A percentile compares a stretch with the other conserved stretches of the same genome.
Conservation (phyloP, 2,113 vertebrate species). For the Petaurus breviceps region DNA sequence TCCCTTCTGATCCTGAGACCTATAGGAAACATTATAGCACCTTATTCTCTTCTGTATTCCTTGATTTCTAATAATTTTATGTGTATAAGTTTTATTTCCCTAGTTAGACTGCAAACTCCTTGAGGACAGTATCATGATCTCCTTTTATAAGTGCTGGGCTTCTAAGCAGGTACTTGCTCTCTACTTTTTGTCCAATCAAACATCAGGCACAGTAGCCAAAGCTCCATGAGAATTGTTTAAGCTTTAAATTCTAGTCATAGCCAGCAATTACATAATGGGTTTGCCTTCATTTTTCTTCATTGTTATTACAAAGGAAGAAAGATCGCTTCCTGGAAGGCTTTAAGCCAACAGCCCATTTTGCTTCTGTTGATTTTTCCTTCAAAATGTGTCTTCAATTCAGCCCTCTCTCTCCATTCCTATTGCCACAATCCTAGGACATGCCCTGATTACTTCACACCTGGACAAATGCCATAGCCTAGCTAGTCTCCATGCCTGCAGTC, state of each 20-base stretch:
- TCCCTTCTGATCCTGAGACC: not conserved
- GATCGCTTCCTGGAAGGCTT: conserved; percentile 74
- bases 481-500: conserved; percentile 60
- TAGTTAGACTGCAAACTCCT: conserved; percentile 66
- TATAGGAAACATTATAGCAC: not conserved
- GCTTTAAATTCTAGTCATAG: conserved; percentile 71
- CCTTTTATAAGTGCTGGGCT: conserved; percentile 36
- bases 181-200: conserved; percentile 45
- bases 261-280: conserved; percentile 70
- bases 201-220: conserved; percentile 68
- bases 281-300: conserved; percentile 66
- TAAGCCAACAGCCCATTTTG: conserved; percentile 75
- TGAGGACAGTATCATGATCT: conserved; percentile 57
- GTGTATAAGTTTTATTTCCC: conserved; percentile 59
- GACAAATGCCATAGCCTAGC: conserved; percentile 69
- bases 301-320: conserved; percentile 71
- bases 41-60: conserved; percentile 28
- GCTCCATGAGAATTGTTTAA: conserved; percentile 63
- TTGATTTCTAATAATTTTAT: conserved; percentile 41
- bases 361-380: conserved; percentile 69
- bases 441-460: conserved; percentile 72
- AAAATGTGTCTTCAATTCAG: conserved; percentile 74
- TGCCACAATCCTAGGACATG: conserved; percentile 29
- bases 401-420: conserved; percentile 69
- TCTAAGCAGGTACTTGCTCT: not conserved